Evolutionary conservation across 53 echinoderm and acorn worm species (phyloP).

Genomic region (Mesocentrotus franciscanus): DNA sequence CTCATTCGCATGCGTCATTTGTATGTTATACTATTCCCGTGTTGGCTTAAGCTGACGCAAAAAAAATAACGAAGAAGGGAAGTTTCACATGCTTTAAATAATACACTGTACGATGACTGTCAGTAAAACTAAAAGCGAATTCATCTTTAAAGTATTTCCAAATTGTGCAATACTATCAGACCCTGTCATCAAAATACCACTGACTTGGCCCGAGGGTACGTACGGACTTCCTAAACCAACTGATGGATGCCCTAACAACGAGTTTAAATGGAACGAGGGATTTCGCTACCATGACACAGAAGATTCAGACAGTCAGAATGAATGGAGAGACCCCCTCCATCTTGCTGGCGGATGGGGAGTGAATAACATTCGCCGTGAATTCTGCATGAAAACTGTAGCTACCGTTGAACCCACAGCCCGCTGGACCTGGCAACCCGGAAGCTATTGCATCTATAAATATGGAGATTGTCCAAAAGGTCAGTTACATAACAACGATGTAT

Average conservation of each 20-base stretch:
- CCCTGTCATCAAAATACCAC: background rate
- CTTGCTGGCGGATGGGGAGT: slow-evolving; percentile 8
- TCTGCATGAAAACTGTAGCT: slow-evolving; percentile 73
- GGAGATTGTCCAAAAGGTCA: slow-evolving; percentile 66
- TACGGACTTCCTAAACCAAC: slow-evolving; percentile 54
- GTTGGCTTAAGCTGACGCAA: no score
- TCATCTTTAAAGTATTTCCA: no score
- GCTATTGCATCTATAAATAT: no score
- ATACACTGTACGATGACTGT: no score
- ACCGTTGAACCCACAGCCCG: background rate
- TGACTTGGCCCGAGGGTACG: slow-evolving; percentile 59
- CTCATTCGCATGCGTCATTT: no score
- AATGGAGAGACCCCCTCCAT: slow-evolving; percentile 62
- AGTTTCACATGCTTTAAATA: no score
- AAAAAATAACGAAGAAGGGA: no score
- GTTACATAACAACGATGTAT: background rate
- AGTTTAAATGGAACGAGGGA: slow-evolving; percentile 35
- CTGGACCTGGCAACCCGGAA: slow-evolving; percentile 70
- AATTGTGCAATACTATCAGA: background rate
- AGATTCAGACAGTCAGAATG: slow-evolving; percentile 52
- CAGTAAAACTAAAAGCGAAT: no score
- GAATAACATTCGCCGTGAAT: slow-evolving; percentile 62
- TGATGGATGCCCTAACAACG: slow-evolving; percentile 11
- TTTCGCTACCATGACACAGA: slow-evolving; percentile 73
- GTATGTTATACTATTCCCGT: no score